Base-by-base conservation (phyloP, 2,888 invertebrate genomes). In the Drosophila quinaria region DNA sequence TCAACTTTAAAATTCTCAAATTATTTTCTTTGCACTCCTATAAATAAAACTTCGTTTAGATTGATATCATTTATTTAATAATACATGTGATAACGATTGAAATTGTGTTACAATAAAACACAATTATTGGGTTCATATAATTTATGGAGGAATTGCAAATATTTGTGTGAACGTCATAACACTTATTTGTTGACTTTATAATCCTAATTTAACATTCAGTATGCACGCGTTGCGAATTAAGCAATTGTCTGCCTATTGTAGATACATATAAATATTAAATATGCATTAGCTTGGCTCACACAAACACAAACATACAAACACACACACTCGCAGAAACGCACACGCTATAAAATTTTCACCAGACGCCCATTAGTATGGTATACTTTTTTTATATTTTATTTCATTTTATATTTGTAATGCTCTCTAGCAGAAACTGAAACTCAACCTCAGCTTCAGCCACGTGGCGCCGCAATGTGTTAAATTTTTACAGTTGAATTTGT, bases 401-500 rank as follows among this genome's bases (percentile, higher is more conserved):
- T 17, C 17, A 17, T 19, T 42, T 42, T 44, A 25, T 51, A 58
- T 35, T 75, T 74, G 71, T 55, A 54, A 74, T 79, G 64, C 56
- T 49, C 67, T 58, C 54, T 35, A 46, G 49, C 56, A 25, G 51
- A 73, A 59, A 44, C 64, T 47, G 50, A 44, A 62, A 39, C 35
- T 29, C 49, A 70, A 66, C 51, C 70, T 51, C 52, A 58, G 42
- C 22, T 33, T 31, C 39, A 55, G 60, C 70, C 82, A 87, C 82
- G 82, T 85, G 87, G 72, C 72, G 73, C 59, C 81, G 80, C 80
- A 90, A 90, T 84, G 90, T 91, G 89, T 91, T 91, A 87, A 89
- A 89, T 90, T 90, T 90, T 87, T 87, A 90, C 90, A 89, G 87
- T 90, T 91, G 90, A 89, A 90, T 90, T 87, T 89, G 78, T 72